Conservation (phyloP, 2,797 vertebrate genomes). For the Neosalanx taihuensis region DNA sequence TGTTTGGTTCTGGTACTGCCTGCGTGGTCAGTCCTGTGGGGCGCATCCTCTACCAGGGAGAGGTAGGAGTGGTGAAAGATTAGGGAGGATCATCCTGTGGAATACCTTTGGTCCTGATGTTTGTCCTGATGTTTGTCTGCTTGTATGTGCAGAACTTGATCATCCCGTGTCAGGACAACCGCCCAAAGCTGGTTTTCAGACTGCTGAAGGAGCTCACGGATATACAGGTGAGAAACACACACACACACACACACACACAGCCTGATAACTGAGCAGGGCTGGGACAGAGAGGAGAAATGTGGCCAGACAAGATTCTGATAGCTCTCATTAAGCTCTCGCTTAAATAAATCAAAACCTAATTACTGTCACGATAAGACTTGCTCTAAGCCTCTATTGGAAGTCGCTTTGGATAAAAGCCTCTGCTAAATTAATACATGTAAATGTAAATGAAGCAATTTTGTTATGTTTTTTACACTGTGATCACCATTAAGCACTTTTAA, state of each 20-base stretch:
- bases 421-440: no score
- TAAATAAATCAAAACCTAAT: no score
- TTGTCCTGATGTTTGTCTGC: constrained; percentile 28
- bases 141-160: constrained; percentile 69
- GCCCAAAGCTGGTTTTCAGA: constrained; percentile 72
- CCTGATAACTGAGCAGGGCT: no score
- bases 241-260: constrained; percentile 5
- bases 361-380: no score
- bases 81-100: not conserved
- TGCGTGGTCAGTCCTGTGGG: constrained; percentile 82
- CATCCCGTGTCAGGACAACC: constrained; percentile 77
- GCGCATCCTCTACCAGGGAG: constrained; percentile 76
- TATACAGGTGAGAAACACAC: constrained; percentile 76
- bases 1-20: constrained; percentile 91
- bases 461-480: no score
- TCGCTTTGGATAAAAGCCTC: no score
- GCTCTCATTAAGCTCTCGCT: no score
- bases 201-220: constrained; percentile 78
- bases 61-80: constrained; percentile 66
- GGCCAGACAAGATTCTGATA: no score
- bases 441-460: no score
- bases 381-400: no score
- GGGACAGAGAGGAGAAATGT: no score
- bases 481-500: no score
- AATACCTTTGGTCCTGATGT: not conserved